Percentiles rank a stretch among this genome's conserved stretches.
phyloP scores from a whole-genome alignment of 2,797 vertebrate species.

The Anguilla pacifica region DNA sequence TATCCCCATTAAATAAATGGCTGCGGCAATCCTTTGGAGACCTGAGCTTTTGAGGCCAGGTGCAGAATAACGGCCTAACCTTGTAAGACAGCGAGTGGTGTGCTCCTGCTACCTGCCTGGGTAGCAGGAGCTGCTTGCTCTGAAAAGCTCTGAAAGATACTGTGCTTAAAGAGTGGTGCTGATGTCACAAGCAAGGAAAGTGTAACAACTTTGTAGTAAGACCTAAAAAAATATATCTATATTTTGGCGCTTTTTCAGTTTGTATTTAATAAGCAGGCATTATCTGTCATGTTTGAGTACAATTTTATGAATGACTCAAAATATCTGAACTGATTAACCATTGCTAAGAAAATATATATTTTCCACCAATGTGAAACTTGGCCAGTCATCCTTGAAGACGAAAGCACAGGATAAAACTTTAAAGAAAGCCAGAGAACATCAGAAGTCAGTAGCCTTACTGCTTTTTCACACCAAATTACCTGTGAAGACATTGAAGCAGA shows the following conservation, averaged over 20 bases:
- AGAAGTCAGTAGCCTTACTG: background rate
- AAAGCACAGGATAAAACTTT: background rate
- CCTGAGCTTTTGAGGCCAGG: background rate
- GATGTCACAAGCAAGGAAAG: background rate
- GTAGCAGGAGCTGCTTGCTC: background rate
- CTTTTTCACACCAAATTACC: slow-evolving; percentile 8
- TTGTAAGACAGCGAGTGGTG: background rate
- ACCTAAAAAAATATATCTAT: background rate
- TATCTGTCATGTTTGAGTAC: background rate
- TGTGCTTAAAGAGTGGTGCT: background rate
- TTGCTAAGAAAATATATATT: background rate
- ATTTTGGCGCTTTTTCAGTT: background rate
- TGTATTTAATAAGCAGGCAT: background rate
- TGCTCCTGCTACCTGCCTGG: background rate
- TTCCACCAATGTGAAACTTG: background rate
- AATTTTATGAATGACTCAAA: background rate
- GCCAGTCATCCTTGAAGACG: background rate
- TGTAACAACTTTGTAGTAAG: background rate
- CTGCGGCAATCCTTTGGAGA: background rate
- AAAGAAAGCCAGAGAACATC: background rate
- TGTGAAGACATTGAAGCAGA: slow-evolving; percentile 11
- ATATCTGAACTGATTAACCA: background rate
- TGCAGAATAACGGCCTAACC: background rate
- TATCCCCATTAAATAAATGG: background rate
- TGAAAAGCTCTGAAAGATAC: background rate